Evolutionary conservation across 2,888 invertebrate genomes (phyloP).

Genomic region (Luperina testacea): DNA sequence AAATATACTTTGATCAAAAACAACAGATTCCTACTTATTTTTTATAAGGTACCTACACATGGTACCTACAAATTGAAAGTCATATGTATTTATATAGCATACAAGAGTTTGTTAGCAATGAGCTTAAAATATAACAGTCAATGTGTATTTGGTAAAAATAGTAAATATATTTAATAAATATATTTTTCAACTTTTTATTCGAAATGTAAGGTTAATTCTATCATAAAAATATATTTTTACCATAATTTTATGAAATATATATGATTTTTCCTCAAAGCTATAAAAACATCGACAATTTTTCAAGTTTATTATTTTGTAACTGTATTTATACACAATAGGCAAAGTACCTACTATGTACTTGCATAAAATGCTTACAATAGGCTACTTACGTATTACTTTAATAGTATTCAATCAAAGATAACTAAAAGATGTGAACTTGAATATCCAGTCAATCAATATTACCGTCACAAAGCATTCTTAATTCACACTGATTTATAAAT

Average conservation of each 20-base stretch:
- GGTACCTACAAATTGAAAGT: conserved; percentile 19
- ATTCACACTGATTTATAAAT: conserved; percentile 36
- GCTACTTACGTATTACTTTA: conserved; percentile 12
- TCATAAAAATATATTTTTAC: conserved; percentile 1
- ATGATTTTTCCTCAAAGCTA: background rate
- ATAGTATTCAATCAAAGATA: conserved; percentile 31
- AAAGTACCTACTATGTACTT: conserved; percentile 13
- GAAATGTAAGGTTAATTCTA: background rate
- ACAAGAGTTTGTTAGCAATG: conserved; percentile 10
- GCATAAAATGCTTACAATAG: conserved; percentile 20
- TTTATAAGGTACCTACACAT: conserved; percentile 14
- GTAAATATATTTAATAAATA: conserved; percentile 14
- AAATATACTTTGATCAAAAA: conserved; percentile 66
- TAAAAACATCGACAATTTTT: conserved; percentile 6
- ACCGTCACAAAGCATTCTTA: conserved; percentile 21
- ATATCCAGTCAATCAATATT: conserved; percentile 30
- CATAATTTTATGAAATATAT: background rate
- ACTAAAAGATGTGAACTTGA: conserved; percentile 19
- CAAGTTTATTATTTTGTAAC: background rate
- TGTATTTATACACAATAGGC: conserved; percentile 12
- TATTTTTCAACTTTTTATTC: conserved; percentile 9
- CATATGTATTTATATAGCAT: background rate
- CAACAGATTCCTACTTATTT: conserved; percentile 46
- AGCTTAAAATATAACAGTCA: conserved; percentile 37
- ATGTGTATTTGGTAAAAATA: conserved; percentile 45